Evolutionary conservation across 2,888 invertebrate genomes (phyloP), one percentile per base, ranked within the genome.

Genomic region (Agelastica alni): DNA sequence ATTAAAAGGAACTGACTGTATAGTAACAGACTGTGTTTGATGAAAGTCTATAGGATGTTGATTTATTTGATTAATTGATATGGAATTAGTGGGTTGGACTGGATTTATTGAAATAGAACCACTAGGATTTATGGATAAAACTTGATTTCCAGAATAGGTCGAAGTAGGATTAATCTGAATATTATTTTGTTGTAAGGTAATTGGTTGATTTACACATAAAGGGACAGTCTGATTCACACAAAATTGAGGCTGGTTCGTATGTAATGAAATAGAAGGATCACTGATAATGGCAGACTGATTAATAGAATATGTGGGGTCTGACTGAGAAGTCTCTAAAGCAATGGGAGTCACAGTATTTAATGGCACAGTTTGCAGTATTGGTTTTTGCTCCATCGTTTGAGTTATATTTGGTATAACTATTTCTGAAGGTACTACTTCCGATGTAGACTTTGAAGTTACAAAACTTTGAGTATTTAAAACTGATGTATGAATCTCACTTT

Each of bases 401-500:
- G 57, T 56, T 22, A 62, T 47, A 56, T 51, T 61, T 45, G 60
- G 59, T 13, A 64, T 56, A 14, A 61, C 43, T 20, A 60, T 48
- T 10, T 61, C 57, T 7, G 65, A 31, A 58, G 53, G 62, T 51
- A 72, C 59, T 10, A 70, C 41, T 60, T 71, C 68, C 1, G 70
- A 61, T n/a, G 70, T 60, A 9, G 72, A 67, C 62, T 73, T 73
- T 1, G 71, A 65, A 16, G 64, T 62, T 13, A 74, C 63, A 56
- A 69, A 71, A 13, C 72, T 72, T 60, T 73, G 72, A 59, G 73
- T 70, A 66, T 76, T 75, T 31, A 75, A 59, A 17, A 74, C 69
- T 14, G 74, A 72, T 7, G 74, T 72, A 39, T 75, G 74, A 10
- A 75, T 69, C 61, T 75, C 71, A 58, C 75, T 75, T 59, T 75